Percentiles rank a stretch among this genome's conserved stretches.
Conservation (phyloP, 2,888 invertebrate genomes). For the Luffia ferchaultella region DNA sequence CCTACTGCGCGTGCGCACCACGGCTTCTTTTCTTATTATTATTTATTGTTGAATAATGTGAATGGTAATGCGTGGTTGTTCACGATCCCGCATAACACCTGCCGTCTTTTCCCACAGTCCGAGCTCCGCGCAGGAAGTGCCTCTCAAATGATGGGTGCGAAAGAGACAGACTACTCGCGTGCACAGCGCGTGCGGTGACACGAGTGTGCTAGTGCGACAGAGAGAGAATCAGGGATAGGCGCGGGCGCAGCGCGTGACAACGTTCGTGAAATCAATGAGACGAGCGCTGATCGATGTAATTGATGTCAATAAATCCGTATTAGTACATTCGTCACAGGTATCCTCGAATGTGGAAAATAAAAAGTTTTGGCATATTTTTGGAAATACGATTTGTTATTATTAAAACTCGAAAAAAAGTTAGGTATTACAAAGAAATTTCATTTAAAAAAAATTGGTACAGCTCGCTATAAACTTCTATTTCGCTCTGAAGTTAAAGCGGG, state of each 20-base stretch:
- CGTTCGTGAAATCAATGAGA: neutral
- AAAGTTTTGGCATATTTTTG: too few relatives aligned
- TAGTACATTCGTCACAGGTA: too few relatives aligned
- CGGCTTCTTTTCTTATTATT: constrained; percentile 63
- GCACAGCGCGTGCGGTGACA: constrained; percentile 15
- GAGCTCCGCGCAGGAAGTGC: constrained; percentile 51
- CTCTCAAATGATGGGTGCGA: constrained; percentile 32
- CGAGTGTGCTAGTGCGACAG: constrained; percentile 24
- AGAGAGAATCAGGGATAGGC: constrained; percentile 28
- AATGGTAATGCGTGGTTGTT: constrained; percentile 67
- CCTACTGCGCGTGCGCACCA: constrained; percentile 63
- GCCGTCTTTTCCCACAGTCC: constrained; percentile 68
- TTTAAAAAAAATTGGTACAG: too few relatives aligned
- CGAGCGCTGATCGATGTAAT: neutral
- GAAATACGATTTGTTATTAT: too few relatives aligned
- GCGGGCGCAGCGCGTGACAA: constrained; percentile 12
- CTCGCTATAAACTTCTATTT: too few relatives aligned
- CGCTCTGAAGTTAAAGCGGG: too few relatives aligned
- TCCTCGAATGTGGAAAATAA: too few relatives aligned
- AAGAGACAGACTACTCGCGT: constrained; percentile 27
- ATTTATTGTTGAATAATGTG: constrained; percentile 67
- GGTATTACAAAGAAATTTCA: too few relatives aligned
- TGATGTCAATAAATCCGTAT: neutral
- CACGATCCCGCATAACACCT: constrained; percentile 69
- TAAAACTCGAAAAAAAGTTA: too few relatives aligned